These are phyloP conservation scores for Sebastes oblongus DNA, from an alignment of 2,797 vertebrate genomes.

Conservation along the genomic window DNA sequence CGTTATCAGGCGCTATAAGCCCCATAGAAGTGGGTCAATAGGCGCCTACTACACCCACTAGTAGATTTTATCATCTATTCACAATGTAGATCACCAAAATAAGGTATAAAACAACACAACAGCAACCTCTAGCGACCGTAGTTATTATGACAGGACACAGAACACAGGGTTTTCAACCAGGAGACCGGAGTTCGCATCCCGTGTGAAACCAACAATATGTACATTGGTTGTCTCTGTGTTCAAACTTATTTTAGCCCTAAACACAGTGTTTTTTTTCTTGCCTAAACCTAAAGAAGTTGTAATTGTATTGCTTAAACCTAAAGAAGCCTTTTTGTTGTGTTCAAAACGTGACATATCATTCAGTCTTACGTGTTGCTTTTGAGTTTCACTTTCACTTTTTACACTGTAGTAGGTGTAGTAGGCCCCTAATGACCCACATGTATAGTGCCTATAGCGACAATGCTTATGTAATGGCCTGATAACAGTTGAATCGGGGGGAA, in stretches of 20 bases:
- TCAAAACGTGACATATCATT: not conserved
- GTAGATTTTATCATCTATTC: not conserved
- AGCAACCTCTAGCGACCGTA: not conserved
- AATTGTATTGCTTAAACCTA: too few relatives aligned
- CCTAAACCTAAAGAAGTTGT: not conserved
- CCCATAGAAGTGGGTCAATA: not conserved
- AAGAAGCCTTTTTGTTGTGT: not conserved
- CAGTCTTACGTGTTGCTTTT: too few relatives aligned
- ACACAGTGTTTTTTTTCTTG: not conserved
- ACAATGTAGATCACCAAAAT: not conserved
- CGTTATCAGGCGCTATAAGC: not conserved
- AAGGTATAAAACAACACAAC: not conserved
- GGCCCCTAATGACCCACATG: too few relatives aligned
- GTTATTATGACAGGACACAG: too few relatives aligned
- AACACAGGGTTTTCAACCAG: not conserved
- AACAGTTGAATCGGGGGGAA: too few relatives aligned
- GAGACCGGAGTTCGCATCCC: not conserved
- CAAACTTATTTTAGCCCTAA: not conserved
- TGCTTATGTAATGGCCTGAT: too few relatives aligned
- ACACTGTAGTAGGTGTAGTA: too few relatives aligned
- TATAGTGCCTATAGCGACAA: too few relatives aligned
- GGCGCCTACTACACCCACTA: not conserved
- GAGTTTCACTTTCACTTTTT: too few relatives aligned
- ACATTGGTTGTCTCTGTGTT: not conserved
- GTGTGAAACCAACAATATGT: not conserved